phyloP scores from a whole-genome alignment of 2,113 vertebrate species.

The Suricata suricatta region DNA sequence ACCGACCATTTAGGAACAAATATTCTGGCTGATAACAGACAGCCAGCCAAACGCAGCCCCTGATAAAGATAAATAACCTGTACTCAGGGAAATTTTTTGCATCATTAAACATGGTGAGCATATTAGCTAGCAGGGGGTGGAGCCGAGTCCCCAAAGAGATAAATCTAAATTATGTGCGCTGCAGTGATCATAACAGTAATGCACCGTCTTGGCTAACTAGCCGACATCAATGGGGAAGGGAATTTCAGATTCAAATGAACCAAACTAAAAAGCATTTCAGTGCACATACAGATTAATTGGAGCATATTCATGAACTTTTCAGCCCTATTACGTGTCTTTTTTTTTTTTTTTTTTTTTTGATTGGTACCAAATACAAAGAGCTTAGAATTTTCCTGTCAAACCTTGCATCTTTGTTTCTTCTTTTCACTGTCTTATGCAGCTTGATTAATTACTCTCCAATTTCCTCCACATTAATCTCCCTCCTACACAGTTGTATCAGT shows the following conservation, averaged over 20 bases:
- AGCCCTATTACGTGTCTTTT: constrained; percentile 73
- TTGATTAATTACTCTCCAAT: constrained; percentile 85
- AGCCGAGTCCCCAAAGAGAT: constrained; percentile 92
- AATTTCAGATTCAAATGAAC: constrained; percentile 89
- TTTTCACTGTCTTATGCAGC: constrained; percentile 74
- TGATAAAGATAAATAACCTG: constrained; percentile 97
- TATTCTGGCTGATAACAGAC: constrained; percentile 88
- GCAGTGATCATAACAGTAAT: constrained; percentile 90
- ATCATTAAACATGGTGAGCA: constrained; percentile 96
- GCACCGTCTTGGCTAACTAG: constrained; percentile 88
- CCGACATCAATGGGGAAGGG: constrained; percentile 89
- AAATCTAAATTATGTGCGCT: constrained; percentile 91
- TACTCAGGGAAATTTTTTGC: constrained; percentile 95
- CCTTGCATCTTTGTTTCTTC: constrained; percentile 73
- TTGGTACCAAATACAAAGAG: constrained; percentile 78
- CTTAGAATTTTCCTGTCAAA: constrained; percentile 80
- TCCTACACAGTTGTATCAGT: constrained; percentile 75
- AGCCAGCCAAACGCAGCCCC: constrained; percentile 86
- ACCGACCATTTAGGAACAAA: constrained; percentile 87
- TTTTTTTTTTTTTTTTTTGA: constrained; percentile 69
- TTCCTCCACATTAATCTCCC: constrained; percentile 85
- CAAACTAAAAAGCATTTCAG: constrained; percentile 86
- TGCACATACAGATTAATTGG: constrained; percentile 87
- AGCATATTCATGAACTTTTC: constrained; percentile 85
- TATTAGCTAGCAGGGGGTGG: constrained; percentile 93